Evolutionary conservation across 2,113 vertebrate genomes (phyloP), one percentile per base, ranked within the genome.

Genomic region (Hystrix brachyura): DNA sequence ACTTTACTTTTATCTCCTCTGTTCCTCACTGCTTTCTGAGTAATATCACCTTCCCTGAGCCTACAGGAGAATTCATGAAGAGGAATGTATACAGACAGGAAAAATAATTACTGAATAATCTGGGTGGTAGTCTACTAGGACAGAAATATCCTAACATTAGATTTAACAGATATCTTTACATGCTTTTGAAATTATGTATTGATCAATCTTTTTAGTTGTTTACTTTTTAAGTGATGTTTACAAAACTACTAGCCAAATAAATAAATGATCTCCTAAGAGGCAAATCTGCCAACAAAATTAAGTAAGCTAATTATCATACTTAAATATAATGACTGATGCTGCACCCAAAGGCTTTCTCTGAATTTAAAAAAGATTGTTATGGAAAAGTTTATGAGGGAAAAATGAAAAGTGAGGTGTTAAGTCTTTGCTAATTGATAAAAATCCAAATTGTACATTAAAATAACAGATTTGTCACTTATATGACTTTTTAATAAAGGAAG

Each of bases 261-360:
- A 83, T 87, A 97, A 94, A 82, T 62, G 43, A 93, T 96, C 90
- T 95, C 74, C 72, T 92, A 87, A 88, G 88, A 96, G 59, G 81
- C 27, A 92, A 95, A 81, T 95, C 32, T 95, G 64, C 65, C 78
- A 91, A 96, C 76, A 95, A 97, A 95, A 94, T 96, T 95, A 97
- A 85, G 94, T 84, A 97, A 95, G 21, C 71, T 94, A 95, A 97
- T 94, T 91, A 95, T 88, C 48, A 59, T 67, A 92, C 82, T 97
- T 96, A 96, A 96, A 91, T 96, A 79, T 82, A 95, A 95, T 93
- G 91, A 82, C 65, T 78, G 96, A 88, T 79, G 60, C 10, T 88
- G 12, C 11, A 92, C 53, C 59, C 71, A 96, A 96, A 87, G 82
- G 27, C 48, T 91, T 91, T 69, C 71, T 87, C 76, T 93, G 59